Evolutionary conservation across 2,888 invertebrate genomes (phyloP), one percentile per base, ranked within the genome.

Genomic region (Netelia melanura): DNA sequence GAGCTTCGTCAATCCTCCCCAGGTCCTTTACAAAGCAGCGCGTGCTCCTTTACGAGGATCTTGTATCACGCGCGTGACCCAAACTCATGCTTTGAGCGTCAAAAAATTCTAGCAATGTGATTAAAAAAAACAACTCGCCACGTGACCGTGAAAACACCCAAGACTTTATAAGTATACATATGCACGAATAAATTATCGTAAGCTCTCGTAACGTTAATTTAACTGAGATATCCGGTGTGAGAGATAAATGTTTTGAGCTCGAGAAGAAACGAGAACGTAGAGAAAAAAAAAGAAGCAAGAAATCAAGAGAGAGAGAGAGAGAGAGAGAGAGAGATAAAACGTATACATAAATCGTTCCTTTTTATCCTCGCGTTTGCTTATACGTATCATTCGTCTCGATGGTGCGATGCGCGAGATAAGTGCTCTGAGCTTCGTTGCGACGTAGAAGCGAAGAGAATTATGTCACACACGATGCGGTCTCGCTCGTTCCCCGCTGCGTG

Each of bases 371-470:
- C 58, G 58, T 21, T 21, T 21, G 9, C 9, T 17, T 21, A 58
- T 58, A 58, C 58, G 17, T 56, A 65, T 54, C 38, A 52, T 54
- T 44, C 38, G 52, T 81, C 75, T 48, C 62, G 14, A 8, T 68
- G 54, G 44, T 68, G 70, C 74, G 44, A 78, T 78, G 52, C 78
- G 44, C 23, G 64, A 76, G 75, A 76, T 80, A 80, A 30, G 30
- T 30, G 30, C 30, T 23, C 71, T 0, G 43, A 52, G 3, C 30
- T 30, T 5, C 30, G 71, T 82, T 65, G 84, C 81, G 77, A 81
- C 81, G 84, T 74, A 77, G 77, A 81, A 81, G 52, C 75, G 71
- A 71, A 17, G 71, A 71, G 71, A 82, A 85, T 85, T 85, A 85
- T 85, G 85, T 85, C 85, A 82, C 76, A 78, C 65, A 72, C 71